Evolutionary conservation across 2,888 invertebrate species (phyloP), one percentile per base, ranked within the genome.

Genomic region (Caenorhabditis sp.): DNA sequence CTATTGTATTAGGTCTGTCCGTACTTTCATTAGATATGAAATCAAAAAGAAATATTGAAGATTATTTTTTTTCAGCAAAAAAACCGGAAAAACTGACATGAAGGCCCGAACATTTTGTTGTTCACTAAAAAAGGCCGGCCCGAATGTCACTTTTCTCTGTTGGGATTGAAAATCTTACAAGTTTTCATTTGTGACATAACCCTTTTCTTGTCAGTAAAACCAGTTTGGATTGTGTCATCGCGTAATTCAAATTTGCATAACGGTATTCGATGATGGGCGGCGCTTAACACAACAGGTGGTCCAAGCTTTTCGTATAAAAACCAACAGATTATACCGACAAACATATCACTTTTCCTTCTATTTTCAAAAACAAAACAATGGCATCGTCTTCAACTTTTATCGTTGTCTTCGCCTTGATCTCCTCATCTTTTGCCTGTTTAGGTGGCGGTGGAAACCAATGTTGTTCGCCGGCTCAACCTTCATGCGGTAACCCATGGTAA

Each of bases 391-490:
- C 59, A 36, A 27, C 58, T 58, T 43, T 17, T 43, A 12, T 17
- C 6, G 55, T 70, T 62, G 24, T 62, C 70, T 50, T 58, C 50
- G 62, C 59, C 37, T 62, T 70, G 31, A 58, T 60, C 37, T 62
- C 59, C 36, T 58, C 54, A 19, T 61, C 62, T 51, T 23, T 26
- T 51, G 70, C 66, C 10, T 70, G 70, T 36, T 21, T 70, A 54
- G 71, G 67, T 59, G 63, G 70, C 36, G 60, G 66, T 31, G 58
- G 62, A 1, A 37, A 61, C 24, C 50, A 43, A 43, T 67, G 71
- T 67, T 72, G 71, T 49, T 50, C 67, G 27, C 67, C 63, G 55
- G 58, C 67, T 51, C 71, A 72, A 58, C 66, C 71, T 53, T 54
- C 57, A 54, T 67, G 66, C 31, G 50, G 51, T 6, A 72, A 72